Evolutionary conservation across 2,888 invertebrate genomes (phyloP), one percentile per base, ranked within the genome.

Genomic region (Serrognathus titanus): DNA sequence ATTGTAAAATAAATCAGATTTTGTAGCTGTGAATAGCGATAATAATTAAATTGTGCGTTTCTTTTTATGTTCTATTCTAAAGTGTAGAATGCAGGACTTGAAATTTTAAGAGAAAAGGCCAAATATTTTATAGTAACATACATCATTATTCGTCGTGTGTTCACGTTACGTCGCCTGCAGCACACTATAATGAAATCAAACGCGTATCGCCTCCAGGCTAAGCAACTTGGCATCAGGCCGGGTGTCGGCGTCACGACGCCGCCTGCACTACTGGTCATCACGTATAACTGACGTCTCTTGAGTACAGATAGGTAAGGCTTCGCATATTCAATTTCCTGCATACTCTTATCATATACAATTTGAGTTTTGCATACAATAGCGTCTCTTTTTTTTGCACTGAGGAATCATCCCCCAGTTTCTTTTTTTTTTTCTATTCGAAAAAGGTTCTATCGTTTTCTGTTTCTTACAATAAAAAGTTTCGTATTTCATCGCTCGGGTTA

Each of bases 101-200:
- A 31, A 31, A 31, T 31, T 7, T 31, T 4, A 31, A 31, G 6
- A 7, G 24, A 31, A 31, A 31, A 31, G 24, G 24, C 24, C 24
- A 31, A 31, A 31, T 31, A 31, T 7, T 31, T 31, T 31, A 31
- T 9, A 12, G 12, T 43, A 43, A 43, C 43, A 48, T 57, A 49
- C 58, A 63, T 62, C 57, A 46, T 58, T 64, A 64, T 64, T 64
- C 64, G 51, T 20, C 20, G 11, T 39, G 43, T 50, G 63, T 64
- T 43, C 59, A 11, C 38, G 48, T 53, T 54, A 48, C 61, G 53
- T 59, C 58, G 61, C 62, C 57, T 52, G 55, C 51, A 60, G 59
- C 47, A 53, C 38, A 49, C 53, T 40, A 51, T 62, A 61, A 62
- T 59, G 57, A 61, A 62, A 61, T 62, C 60, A 60, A 58, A 51